phyloP scores from a whole-genome alignment of 2,113 vertebrate species.

The Drymodes brunneopygia region DNA sequence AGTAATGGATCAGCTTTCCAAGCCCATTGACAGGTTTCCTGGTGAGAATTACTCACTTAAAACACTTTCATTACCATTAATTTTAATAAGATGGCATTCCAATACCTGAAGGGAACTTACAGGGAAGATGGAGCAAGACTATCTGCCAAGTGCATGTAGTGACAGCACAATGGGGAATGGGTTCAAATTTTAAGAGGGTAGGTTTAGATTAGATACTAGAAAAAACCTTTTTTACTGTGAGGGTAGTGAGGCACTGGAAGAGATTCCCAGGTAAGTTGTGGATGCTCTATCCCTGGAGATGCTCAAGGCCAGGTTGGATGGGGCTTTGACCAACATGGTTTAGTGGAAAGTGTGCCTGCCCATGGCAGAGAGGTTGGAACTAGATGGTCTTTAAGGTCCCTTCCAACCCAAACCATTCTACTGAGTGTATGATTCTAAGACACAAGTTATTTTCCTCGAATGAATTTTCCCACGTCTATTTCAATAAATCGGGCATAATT shows the following conservation, averaged over 20 bases:
- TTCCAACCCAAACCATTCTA: neutral
- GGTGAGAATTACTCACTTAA: neutral
- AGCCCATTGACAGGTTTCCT: neutral
- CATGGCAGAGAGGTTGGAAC: neutral
- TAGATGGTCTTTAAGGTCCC: neutral
- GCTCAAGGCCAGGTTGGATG: neutral
- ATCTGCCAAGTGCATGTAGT: neutral
- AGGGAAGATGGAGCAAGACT: neutral
- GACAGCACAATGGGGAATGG: neutral
- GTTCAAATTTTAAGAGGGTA: neutral
- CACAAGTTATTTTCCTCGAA: neutral
- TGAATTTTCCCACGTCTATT: neutral
- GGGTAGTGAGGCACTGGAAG: neutral
- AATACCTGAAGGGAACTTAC: neutral
- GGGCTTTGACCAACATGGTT: neutral
- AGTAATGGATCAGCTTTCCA: neutral
- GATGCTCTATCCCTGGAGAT: neutral
- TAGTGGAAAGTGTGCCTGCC: neutral
- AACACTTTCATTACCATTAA: neutral
- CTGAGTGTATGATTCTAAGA: neutral
- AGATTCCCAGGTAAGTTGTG: no score
- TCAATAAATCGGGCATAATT: neutral
- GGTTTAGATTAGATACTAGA: neutral
- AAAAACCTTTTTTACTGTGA: no score
- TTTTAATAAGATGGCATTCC: neutral